Evolutionary conservation across 2,113 vertebrate genomes (phyloP).

Genomic region (Brachypteracias leptosomus): DNA sequence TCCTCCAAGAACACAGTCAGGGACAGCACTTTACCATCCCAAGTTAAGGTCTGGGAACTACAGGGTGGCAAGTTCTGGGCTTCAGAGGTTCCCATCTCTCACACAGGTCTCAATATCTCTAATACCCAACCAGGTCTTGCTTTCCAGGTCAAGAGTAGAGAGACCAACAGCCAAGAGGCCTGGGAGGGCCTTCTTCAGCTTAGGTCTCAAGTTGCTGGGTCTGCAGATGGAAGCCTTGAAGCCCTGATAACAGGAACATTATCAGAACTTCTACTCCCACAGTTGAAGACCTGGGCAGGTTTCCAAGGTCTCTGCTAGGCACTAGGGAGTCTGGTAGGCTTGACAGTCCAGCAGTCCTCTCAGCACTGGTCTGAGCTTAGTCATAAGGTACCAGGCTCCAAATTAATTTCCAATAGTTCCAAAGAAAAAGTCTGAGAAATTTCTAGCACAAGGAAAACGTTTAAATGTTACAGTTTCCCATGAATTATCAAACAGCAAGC

Average conservation of each 20-base stretch:
- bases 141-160: neutral
- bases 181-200: neutral
- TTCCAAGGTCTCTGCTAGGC: conserved; percentile 45
- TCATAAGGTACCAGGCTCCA: neutral
- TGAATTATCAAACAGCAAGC: neutral
- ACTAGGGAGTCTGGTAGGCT: neutral
- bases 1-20: neutral
- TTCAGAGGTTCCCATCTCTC: neutral
- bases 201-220: neutral
- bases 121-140: neutral
- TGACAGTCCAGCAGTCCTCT: neutral
- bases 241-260: conserved; percentile 34
- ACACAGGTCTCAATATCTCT: neutral
- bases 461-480: neutral
- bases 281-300: conserved; percentile 34
- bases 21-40: neutral
- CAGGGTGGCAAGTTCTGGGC: neutral
- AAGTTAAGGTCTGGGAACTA: neutral
- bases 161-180: neutral
- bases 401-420: neutral
- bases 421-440: neutral
- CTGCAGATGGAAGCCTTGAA: conserved; percentile 56
- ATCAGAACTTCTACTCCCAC: neutral
- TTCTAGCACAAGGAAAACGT: neutral
- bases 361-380: neutral